These are phyloP conservation scores for Chymomyza caudatula DNA, from an alignment of 2,888 invertebrate genomes.

Conservation along the genomic window DNA sequence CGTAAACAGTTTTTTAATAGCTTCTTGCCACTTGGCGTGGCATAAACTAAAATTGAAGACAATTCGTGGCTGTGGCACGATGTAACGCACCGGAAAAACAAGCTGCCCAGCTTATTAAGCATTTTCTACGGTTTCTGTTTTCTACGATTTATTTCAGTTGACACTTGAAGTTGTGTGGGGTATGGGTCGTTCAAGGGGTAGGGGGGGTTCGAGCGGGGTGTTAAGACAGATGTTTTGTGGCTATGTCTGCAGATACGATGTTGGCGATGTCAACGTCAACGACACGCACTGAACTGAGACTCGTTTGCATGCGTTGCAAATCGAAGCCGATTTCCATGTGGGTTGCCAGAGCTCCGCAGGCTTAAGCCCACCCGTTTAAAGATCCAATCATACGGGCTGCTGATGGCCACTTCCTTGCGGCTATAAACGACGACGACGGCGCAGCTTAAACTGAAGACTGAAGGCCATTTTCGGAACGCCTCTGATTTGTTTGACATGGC, in stretches of 20 bases:
- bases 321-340: constrained; percentile 11
- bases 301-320: too few species aligned
- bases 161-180: too few species aligned
- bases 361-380: background rate
- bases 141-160: constrained; percentile 6
- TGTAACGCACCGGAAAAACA: constrained; percentile 68
- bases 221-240: constrained; percentile 11
- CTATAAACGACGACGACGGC: constrained; percentile 1
- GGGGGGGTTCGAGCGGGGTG: background rate
- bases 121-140: constrained; percentile 41
- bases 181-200: too few species aligned
- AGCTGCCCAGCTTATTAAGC: constrained; percentile 65
- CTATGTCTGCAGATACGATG: constrained; percentile 1
- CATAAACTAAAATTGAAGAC: constrained; percentile 20
- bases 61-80: constrained; percentile 13
- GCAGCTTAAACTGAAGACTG: constrained; percentile 20
- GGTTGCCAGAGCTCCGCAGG: constrained; percentile 8
- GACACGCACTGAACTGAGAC: constrained; percentile 26
- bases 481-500: constrained; percentile 12
- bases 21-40: constrained; percentile 52
- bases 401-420: constrained; percentile 32
- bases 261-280: constrained; percentile 43
- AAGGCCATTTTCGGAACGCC: constrained; percentile 3
- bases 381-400: background rate
- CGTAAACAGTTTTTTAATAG: background rate